Conservation (phyloP, 2,888 invertebrate genomes). For the Callosobruchus maculatus region DNA sequence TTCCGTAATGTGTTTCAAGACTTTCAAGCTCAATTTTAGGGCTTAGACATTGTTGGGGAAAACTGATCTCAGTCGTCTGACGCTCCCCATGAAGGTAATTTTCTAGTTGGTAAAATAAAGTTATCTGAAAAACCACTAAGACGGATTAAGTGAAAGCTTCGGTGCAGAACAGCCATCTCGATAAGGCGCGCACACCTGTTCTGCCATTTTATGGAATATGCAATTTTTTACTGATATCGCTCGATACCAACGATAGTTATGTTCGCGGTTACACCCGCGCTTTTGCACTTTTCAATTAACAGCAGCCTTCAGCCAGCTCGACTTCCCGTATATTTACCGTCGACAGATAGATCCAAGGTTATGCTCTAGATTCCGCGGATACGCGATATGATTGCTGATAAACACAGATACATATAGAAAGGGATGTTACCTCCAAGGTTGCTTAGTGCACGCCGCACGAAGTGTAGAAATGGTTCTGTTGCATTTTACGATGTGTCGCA, state of each 20-base stretch:
- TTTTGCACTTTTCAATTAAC: not conserved
- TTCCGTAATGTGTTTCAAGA: no score
- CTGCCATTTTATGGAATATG: not conserved
- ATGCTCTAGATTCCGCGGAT: not conserved
- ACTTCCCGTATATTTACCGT: not conserved
- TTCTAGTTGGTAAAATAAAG: no score
- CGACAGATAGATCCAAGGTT: not conserved
- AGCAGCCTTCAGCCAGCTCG: not conserved
- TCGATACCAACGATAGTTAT: not conserved
- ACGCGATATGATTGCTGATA: not conserved
- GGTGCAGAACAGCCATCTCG: not conserved
- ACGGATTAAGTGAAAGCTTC: no score
- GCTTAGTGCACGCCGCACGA: not conserved
- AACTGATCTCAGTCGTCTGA: no score
- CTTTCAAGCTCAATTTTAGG: no score
- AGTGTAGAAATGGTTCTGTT: not conserved
- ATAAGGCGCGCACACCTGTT: not conserved
- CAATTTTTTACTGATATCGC: not conserved
- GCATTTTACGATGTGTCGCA: not conserved
- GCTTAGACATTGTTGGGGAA: no score
- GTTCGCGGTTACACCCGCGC: not conserved
- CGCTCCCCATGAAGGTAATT: no score
- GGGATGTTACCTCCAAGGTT: not conserved
- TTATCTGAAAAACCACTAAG: no score
- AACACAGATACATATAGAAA: not conserved